Base-by-base conservation (phyloP, 1,140 invertebrate genomes). In the Zaprionus camerounensis region DNA sequence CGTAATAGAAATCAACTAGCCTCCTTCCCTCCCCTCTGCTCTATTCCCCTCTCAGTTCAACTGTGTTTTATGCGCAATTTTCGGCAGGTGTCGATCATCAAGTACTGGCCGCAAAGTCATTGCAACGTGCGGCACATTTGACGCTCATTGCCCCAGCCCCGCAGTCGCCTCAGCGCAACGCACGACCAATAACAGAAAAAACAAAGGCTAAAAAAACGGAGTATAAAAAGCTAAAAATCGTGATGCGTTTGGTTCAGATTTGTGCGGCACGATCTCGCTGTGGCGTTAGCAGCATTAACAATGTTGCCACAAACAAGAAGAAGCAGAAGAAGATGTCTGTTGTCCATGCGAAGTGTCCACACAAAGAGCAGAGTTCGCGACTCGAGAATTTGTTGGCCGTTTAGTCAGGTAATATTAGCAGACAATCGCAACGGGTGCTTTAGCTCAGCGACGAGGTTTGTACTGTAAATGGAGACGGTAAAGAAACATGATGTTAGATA, bases 191-290 rank as follows among this genome's bases (percentile, higher is more conserved):
- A 76, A 63, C 73, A 51, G 31, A 69, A 79, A 31, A 46, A 68
- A 28, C 58, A 56, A 70, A 49, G 36, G 36, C 61, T 36, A 62
- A 65, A 62, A 65, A 36, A 62, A 46, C 55, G 38, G 20, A 28
- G 38, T 36, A 59, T 34, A 22, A 38, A 38, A 56, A 63, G 20
- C 53, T 72, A 12, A 63, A 76, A 85, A 72, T 90, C 85, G 85
- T 90, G 85, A 80, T 76, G 79, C 79, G 84, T 90, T 90, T 90
- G 85, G 86, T 82, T 90, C 67, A 90, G 86, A 82, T 90, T 90
- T 69, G 76, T 75, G 71, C 72, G 62, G 85, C 85, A 90, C 85
- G 85, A 90, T 75, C 82, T 80, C 65, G 36, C 59, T 31, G 41
- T 46, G 57, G 76, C 61, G 66, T 73, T 80, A 81, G 77, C 78